Conservation (phyloP, 2,113 vertebrate species). For the Corvus cornix region DNA sequence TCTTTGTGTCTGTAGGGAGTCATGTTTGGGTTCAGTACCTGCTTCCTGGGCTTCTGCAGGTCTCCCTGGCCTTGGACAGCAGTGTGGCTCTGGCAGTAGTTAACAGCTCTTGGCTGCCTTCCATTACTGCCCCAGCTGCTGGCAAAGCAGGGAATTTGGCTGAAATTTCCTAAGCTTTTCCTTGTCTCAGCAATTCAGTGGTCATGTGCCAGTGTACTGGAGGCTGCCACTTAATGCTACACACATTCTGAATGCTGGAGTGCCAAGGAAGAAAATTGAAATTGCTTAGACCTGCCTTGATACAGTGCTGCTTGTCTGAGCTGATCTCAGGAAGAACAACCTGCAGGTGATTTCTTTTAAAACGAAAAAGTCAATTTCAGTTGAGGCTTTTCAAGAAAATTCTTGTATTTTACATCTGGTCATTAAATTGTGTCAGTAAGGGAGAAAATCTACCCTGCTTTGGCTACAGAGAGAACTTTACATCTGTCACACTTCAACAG, state of each 20-base stretch:
- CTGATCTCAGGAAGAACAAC: background rate
- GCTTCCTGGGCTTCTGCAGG: background rate
- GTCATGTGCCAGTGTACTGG: background rate
- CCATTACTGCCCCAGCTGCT: background rate
- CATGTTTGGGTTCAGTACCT: background rate
- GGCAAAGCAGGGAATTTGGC: background rate
- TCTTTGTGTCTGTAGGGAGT: background rate
- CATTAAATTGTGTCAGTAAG: background rate
- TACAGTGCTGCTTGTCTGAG: background rate
- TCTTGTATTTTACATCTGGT: background rate
- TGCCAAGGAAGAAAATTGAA: background rate
- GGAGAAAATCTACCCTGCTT: background rate
- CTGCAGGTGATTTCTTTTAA: background rate
- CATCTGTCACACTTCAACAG: constrained; percentile 23
- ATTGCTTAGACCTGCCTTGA: background rate
- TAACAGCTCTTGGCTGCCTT: constrained; percentile 1
- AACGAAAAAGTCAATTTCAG: background rate
- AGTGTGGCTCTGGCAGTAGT: background rate
- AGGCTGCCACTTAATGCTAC: background rate
- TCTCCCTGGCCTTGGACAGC: background rate
- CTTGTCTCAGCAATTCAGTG: background rate
- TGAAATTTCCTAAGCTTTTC: background rate
- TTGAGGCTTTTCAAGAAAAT: background rate
- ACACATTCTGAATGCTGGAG: background rate
- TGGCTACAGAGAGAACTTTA: background rate